phyloP scores from a whole-genome alignment of 2,113 vertebrate species.

The Aptenodytes forsteri region DNA sequence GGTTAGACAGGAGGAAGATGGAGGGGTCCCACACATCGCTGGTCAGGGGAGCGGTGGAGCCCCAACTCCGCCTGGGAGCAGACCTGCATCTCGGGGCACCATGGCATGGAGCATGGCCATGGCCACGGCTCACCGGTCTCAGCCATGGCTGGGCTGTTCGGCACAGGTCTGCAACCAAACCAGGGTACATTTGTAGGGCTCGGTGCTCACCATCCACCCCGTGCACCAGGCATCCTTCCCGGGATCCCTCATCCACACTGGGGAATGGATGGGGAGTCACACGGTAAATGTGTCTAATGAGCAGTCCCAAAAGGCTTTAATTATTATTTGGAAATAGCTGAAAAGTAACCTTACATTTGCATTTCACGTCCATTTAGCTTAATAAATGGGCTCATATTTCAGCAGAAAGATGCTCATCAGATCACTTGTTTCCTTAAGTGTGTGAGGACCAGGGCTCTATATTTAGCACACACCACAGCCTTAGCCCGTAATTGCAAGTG shows the following conservation, averaged over 20 bases:
- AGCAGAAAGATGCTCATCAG: slow-evolving; percentile 54
- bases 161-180: not conserved
- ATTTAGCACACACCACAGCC: slow-evolving; percentile 29
- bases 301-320: slow-evolving; percentile 2
- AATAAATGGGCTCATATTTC: slow-evolving; percentile 35
- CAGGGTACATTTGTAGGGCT: not conserved
- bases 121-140: not conserved
- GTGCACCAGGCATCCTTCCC: not conserved
- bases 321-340: slow-evolving; percentile 44
- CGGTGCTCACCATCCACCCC: not conserved
- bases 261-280: not conserved
- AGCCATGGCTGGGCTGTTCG: accelerated
- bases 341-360: slow-evolving; percentile 34
- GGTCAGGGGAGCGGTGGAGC: not conserved
- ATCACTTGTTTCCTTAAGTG: slow-evolving; percentile 45
- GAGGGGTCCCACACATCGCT: not conserved
- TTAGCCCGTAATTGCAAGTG: not conserved
- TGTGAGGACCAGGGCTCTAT: not conserved
- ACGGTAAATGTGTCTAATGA: not conserved
- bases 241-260: not conserved
- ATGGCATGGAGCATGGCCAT: accelerated
- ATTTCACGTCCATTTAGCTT: slow-evolving; percentile 33
- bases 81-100: not conserved
- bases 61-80: not conserved
- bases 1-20: not conserved